Percentiles rank a stretch among this genome's conserved stretches.
Evolutionary conservation across 2,888 invertebrate species (phyloP).

Genomic region (Chaitophorus viminalis): DNA sequence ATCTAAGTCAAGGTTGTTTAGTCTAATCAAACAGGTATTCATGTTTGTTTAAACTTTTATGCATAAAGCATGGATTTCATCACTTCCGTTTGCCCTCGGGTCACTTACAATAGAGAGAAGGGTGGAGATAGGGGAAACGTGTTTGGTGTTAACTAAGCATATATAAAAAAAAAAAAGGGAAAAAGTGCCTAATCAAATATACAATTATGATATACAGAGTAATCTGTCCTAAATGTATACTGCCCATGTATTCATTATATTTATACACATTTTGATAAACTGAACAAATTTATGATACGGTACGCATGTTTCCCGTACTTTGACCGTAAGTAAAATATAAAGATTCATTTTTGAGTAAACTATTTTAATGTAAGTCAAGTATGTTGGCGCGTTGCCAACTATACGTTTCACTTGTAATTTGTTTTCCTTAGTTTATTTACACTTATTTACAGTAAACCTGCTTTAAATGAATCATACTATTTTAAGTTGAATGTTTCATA

Average conservation of each 20-base stretch:
- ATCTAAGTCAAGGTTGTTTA: conserved; percentile 55
- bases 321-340: not conserved
- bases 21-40: conserved; percentile 29
- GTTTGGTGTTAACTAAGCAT: not conserved
- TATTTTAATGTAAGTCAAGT: not conserved
- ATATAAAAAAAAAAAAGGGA: not conserved
- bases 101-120: not conserved
- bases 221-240: not conserved
- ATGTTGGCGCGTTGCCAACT: conserved; percentile 13
- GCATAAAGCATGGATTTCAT: conserved; percentile 22
- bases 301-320: not conserved
- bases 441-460: not conserved
- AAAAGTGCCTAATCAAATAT: not conserved
- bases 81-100: conserved; percentile 45
- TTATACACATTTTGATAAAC: not conserved
- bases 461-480: conserved; percentile 5
- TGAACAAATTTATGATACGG: not conserved
- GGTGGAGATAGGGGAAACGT: not conserved
- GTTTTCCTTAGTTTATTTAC: not conserved
- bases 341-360: not conserved
- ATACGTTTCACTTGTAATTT: not conserved
- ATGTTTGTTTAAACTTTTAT: conserved; percentile 39
- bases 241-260: not conserved
- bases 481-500: not conserved
- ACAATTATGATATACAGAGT: not conserved